phyloP scores from a whole-genome alignment of 1,140 invertebrate species.

The Leguminivora glycinivorella region DNA sequence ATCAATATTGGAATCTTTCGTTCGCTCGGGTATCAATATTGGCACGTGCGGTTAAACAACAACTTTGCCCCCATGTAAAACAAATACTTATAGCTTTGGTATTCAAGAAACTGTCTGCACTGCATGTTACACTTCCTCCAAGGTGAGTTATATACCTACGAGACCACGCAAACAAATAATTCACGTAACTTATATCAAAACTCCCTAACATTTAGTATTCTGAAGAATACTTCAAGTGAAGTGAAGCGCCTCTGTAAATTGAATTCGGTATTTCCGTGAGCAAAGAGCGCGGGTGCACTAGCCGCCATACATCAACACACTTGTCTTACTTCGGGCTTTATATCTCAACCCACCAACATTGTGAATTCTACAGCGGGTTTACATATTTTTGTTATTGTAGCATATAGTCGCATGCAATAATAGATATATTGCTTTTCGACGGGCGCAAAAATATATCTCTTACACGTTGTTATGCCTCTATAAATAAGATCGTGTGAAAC shows the following conservation, averaged over 20 bases:
- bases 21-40: no score
- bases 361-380: background rate
- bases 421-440: no score
- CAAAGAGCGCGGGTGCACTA: conserved; percentile 1
- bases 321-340: conserved; percentile 8
- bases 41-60: no score
- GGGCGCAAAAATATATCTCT: no score
- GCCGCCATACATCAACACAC: conserved; percentile 18
- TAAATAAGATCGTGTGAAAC: no score
- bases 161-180: conserved; percentile 21
- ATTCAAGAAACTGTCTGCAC: background rate
- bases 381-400: background rate
- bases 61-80: no score
- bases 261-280: conserved; percentile 4
- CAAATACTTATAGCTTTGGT: background rate
- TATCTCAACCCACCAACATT: background rate
- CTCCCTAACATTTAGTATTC: conserved; percentile 22
- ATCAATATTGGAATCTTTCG: no score
- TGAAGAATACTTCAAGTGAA: conserved; percentile 16
- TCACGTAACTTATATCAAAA: conserved; percentile 7
- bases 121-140: background rate
- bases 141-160: background rate
- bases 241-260: conserved; percentile 22
- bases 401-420: no score
- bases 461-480: no score